phyloP scores from a whole-genome alignment of 1,140 invertebrate species.

The Archegozetes longisetosus region DNA sequence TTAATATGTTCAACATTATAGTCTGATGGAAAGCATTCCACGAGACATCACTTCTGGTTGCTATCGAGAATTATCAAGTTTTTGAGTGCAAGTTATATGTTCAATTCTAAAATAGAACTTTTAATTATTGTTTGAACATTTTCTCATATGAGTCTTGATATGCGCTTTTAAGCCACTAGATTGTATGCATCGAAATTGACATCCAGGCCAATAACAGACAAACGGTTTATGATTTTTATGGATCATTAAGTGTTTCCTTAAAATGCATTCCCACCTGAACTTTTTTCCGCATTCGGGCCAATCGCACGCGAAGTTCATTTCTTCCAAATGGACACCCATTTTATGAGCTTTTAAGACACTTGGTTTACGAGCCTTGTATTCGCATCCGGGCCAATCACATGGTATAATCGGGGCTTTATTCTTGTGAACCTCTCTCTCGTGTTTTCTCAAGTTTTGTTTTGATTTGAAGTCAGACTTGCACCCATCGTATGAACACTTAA shows the following conservation, averaged over 20 bases:
- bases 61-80: too few relatives aligned
- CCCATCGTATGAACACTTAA: background rate
- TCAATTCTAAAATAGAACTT: too few relatives aligned
- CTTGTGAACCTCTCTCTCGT: background rate
- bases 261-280: background rate
- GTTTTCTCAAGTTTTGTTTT: background rate
- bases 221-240: slow-evolving; percentile 4
- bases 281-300: slow-evolving; percentile 12
- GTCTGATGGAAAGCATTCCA: too few relatives aligned
- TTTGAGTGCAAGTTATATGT: too few relatives aligned
- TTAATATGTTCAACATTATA: too few relatives aligned
- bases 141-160: slow-evolving; percentile 4
- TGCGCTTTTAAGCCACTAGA: background rate
- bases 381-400: slow-evolving; percentile 13
- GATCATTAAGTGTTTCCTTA: background rate
- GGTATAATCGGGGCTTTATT: background rate
- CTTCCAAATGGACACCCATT: background rate
- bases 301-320: background rate
- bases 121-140: too few relatives aligned
- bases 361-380: background rate
- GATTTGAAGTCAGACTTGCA: background rate
- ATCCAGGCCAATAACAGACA: slow-evolving; percentile 6
- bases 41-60: too few relatives aligned
- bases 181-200: slow-evolving; percentile 9
- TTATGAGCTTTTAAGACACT: slow-evolving; percentile 1